Evolutionary conservation across 2,888 invertebrate species (phyloP).

Genomic region (Antitype chi): DNA sequence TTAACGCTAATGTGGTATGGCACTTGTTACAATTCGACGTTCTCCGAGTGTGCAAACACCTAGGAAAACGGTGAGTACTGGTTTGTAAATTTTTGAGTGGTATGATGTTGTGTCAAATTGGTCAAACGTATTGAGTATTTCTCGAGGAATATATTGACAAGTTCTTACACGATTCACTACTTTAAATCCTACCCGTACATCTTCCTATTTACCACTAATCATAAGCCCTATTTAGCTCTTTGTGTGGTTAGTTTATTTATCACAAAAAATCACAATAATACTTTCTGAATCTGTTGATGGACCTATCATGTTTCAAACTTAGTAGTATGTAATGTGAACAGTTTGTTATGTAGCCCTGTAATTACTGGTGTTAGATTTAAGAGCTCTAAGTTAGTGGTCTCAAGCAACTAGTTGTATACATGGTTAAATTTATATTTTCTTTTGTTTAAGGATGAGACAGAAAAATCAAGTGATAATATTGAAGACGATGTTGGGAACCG

Average conservation of each 20-base stretch:
- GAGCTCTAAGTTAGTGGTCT: not conserved
- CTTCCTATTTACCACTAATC: slow-evolving; percentile 19
- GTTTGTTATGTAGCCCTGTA: slow-evolving; percentile 24
- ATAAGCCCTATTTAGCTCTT: slow-evolving; percentile 13
- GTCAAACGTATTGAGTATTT: slow-evolving; percentile 39
- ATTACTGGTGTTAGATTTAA: slow-evolving; percentile 5
- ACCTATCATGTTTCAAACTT: slow-evolving; percentile 21
- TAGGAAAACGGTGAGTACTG: slow-evolving; percentile 87
- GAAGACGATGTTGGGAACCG: slow-evolving; percentile 86
- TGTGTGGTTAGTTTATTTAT: slow-evolving; percentile 15
- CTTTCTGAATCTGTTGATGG: slow-evolving; percentile 12
- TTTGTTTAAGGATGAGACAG: slow-evolving; percentile 85
- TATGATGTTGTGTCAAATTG: slow-evolving; percentile 62
- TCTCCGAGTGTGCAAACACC: slow-evolving; percentile 89
- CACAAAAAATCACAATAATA: slow-evolving; percentile 5
- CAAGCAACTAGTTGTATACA: not conserved
- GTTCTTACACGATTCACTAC: slow-evolving; percentile 18
- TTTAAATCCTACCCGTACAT: slow-evolving; percentile 1
- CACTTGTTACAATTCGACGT: slow-evolving; percentile 89
- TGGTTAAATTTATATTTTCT: slow-evolving; percentile 35
- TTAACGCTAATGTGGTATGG: slow-evolving; percentile 88
- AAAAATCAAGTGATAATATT: slow-evolving; percentile 81
- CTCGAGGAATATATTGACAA: slow-evolving; percentile 20
- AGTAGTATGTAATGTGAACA: slow-evolving; percentile 6
- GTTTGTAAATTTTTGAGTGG: slow-evolving; percentile 60